Percentiles rank a stretch among this genome's conserved stretches.
These are phyloP conservation scores for Thera obeliscata DNA, from an alignment of 2,888 invertebrate genomes.

Conservation along the genomic window DNA sequence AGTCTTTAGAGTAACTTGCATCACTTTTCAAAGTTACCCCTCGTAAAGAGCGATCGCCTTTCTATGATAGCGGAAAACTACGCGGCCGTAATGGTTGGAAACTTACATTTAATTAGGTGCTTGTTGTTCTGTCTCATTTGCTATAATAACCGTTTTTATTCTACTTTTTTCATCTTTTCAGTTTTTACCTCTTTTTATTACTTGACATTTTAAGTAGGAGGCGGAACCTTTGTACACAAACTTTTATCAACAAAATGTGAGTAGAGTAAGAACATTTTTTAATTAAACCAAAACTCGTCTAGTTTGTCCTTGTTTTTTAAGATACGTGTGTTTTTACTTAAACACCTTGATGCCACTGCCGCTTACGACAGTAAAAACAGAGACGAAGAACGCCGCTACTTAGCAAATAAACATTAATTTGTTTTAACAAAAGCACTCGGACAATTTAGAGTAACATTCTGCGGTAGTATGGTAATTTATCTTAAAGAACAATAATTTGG, in stretches of 20 bases:
- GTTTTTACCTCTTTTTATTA: too few species aligned
- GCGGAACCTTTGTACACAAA: constrained; percentile 3
- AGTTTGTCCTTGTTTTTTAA: constrained; percentile 15
- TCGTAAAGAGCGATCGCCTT: constrained; percentile 50
- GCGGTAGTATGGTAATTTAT: constrained; percentile 37
- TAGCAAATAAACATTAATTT: constrained; percentile 36
- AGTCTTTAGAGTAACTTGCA: constrained; percentile 56
- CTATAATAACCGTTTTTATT: background rate
- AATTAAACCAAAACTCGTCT: constrained; percentile 6
- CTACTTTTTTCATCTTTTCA: background rate
- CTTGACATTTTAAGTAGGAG: background rate
- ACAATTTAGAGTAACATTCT: constrained; percentile 38
- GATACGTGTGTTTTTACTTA: constrained; percentile 19
- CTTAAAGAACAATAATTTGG: constrained; percentile 37
- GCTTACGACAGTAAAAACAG: constrained; percentile 25
- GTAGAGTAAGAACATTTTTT: constrained; percentile 4
- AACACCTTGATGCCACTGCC: constrained; percentile 34
- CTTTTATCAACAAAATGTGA: background rate
- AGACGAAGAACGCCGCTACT: constrained; percentile 30
- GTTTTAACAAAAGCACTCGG: constrained; percentile 38
- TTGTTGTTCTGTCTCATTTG: constrained; percentile 2
- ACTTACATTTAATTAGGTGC: constrained; percentile 32
- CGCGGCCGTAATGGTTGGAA: constrained; percentile 19
- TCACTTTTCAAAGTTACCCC: constrained; percentile 52
- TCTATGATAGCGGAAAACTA: constrained; percentile 47